Conservation (phyloP, 2,113 vertebrate species). For the Pampusana beccarii region DNA sequence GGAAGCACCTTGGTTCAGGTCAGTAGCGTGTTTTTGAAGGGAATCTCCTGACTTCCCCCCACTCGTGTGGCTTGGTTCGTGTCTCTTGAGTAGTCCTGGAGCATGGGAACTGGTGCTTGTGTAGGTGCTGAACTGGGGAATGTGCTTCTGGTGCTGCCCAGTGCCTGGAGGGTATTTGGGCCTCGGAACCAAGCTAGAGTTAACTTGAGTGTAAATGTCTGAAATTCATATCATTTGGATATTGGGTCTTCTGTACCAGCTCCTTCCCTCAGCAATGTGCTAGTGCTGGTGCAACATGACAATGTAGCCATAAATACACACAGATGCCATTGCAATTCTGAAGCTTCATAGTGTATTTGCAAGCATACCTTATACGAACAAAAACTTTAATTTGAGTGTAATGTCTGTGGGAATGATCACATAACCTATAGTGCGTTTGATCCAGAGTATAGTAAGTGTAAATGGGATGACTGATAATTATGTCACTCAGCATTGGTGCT, state of each 20-base stretch:
- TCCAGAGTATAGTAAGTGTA: not conserved
- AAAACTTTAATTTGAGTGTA: not conserved
- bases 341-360: not conserved
- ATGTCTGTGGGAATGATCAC: not conserved
- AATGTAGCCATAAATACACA: not conserved
- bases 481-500: not conserved
- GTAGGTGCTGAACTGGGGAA: not conserved
- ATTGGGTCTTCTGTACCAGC: fast-evolving
- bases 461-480: not conserved
- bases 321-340: not conserved
- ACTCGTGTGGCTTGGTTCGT: not conserved
- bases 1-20: not conserved
- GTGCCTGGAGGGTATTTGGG: not conserved
- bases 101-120: fast-evolving
- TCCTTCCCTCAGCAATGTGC: not conserved
- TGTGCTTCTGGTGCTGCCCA: not conserved
- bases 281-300: not conserved
- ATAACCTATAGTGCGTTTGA: not conserved
- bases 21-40: not conserved
- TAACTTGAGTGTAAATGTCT: not conserved
- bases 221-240: fast-evolving
- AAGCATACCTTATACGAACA: not conserved
- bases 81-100: not conserved
- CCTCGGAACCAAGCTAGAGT: not conserved
- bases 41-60: not conserved